These are phyloP conservation scores for Ariopsis seemanni DNA, from an alignment of 2,113 vertebrate genomes.

Conservation along the genomic window DNA sequence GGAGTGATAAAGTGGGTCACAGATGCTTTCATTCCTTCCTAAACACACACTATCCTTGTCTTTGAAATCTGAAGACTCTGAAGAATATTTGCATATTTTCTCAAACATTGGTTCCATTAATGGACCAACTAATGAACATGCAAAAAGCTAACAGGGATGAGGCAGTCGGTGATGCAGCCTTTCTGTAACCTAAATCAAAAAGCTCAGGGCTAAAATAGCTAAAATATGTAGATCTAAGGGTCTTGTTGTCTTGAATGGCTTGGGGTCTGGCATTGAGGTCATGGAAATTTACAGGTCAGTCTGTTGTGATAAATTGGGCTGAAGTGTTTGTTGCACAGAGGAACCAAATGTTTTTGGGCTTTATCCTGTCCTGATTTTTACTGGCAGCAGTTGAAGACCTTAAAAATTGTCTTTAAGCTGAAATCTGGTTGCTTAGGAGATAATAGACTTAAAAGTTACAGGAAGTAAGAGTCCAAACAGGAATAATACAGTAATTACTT, in stretches of 20 bases:
- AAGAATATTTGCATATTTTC: background rate
- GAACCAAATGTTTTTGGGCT: background rate
- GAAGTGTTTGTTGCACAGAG: constrained; percentile 18
- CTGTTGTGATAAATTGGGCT: background rate
- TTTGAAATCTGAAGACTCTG: background rate
- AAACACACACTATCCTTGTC: background rate
- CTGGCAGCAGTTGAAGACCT: background rate
- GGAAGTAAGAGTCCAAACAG: background rate
- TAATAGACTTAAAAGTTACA: background rate
- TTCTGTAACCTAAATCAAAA: background rate
- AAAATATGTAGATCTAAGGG: background rate
- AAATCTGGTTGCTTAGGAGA: background rate
- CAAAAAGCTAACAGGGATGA: background rate
- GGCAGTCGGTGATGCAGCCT: too few species aligned
- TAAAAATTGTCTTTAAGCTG: background rate
- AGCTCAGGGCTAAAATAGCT: background rate
- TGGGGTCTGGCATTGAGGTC: background rate
- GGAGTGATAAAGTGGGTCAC: constrained; percentile 33
- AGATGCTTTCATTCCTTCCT: background rate
- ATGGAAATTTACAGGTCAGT: constrained; percentile 11
- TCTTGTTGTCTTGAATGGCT: background rate
- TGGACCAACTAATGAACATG: background rate
- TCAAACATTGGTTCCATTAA: background rate
- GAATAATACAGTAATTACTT: background rate
- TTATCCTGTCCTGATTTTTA: constrained; percentile 3